Percentiles rank a stretch among this genome's conserved stretches.
Conservation (phyloP, 2,113 vertebrate species). For the Dendrocopos noguchii region DNA sequence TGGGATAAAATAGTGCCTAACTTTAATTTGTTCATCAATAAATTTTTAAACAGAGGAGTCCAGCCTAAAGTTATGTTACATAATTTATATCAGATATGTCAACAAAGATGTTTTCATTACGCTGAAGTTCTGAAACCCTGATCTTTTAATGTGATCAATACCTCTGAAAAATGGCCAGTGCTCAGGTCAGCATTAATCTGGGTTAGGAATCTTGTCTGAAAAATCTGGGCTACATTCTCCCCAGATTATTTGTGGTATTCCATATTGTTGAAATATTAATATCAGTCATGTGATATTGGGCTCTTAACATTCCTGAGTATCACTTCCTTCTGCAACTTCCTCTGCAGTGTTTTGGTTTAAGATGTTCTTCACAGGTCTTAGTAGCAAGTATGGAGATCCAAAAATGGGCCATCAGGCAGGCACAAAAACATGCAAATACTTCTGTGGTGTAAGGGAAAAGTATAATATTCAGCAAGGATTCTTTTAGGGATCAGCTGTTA, state of each 20-base stretch:
- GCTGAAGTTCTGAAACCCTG: not conserved
- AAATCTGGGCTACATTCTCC: not conserved
- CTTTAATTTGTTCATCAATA: not conserved
- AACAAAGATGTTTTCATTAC: not conserved
- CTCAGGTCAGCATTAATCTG: not conserved
- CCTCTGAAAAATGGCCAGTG: not conserved
- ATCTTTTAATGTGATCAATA: not conserved
- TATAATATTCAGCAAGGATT: not conserved
- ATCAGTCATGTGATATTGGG: not conserved
- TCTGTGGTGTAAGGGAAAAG: not conserved
- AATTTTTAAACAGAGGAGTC: not conserved
- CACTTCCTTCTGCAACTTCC: not conserved
- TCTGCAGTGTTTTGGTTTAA: not conserved
- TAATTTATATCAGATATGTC: not conserved
- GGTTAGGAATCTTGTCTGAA: not conserved
- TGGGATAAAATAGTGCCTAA: not conserved
- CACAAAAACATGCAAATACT: not conserved
- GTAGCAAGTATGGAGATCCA: not conserved
- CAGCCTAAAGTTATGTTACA: not conserved
- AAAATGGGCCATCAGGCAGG: not conserved
- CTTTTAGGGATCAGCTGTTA: not conserved
- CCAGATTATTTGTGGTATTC: not conserved
- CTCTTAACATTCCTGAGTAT: not conserved
- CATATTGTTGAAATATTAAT: not conserved
- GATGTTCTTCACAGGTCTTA: not conserved